phyloP scores from a whole-genome alignment of 2,113 vertebrate genomes.

The Callionymus lyra region DNA sequence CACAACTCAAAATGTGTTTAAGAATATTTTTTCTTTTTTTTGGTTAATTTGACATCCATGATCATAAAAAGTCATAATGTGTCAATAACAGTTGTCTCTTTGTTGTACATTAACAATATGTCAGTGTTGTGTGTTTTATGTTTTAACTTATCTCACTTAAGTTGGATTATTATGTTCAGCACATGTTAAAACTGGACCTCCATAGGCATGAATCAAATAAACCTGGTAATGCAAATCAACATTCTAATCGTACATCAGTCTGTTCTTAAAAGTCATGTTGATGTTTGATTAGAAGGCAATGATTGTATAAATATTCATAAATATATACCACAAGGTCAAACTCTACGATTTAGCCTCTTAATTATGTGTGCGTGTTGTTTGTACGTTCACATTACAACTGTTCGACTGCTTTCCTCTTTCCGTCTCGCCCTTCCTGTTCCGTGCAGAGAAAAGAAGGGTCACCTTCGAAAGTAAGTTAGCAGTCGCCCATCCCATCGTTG shows the following conservation, averaged over 20 bases:
- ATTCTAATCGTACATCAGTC: conserved; percentile 30
- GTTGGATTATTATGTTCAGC: conserved; percentile 29
- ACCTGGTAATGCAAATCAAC: conserved; percentile 8
- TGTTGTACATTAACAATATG: conserved; percentile 23
- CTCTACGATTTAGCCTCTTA: conserved; percentile 29
- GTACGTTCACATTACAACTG: conserved; percentile 42
- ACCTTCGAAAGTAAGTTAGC: conserved; percentile 77
- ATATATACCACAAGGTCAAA: too few relatives aligned
- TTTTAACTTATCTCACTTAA: conserved; percentile 18
- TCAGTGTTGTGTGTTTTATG: conserved; percentile 26
- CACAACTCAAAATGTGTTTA: too few relatives aligned
- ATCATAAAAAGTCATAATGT: conserved; percentile 2
- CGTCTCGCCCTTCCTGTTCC: conserved; percentile 57
- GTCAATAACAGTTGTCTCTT: conserved; percentile 13
- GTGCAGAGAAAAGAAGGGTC: conserved; percentile 76
- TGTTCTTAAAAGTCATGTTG: conserved; percentile 28
- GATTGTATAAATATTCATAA: too few relatives aligned
- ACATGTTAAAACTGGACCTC: conserved; percentile 12
- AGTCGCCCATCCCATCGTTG: conserved; percentile 10
- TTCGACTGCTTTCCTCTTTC: conserved; percentile 50
- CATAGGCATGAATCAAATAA: conserved; percentile 3
- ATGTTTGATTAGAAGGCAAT: too few relatives aligned
- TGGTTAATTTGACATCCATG: too few relatives aligned
- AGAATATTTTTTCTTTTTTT: too few relatives aligned
- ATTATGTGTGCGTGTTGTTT: conserved; percentile 18